These are phyloP conservation scores for Apeira syringaria DNA, from an alignment of 2,888 invertebrate genomes.

Conservation along the genomic window DNA sequence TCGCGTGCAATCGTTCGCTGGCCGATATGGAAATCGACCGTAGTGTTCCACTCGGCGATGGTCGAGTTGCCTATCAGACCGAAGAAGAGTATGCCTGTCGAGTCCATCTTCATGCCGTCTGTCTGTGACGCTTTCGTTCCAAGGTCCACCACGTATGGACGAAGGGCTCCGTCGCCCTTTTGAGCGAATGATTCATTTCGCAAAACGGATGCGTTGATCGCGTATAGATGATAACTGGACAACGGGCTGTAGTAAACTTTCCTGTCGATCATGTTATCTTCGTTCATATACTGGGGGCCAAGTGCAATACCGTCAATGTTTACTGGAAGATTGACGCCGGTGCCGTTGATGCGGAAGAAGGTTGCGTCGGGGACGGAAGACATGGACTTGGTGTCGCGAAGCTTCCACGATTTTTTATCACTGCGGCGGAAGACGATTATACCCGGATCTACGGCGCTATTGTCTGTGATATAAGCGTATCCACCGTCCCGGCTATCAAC, in stretches of 20 bases:
- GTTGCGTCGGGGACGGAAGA: conserved; percentile 82
- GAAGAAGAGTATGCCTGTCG: conserved; percentile 87
- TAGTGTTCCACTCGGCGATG: conserved; percentile 88
- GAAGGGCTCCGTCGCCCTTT: conserved; percentile 55
- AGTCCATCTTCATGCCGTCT: conserved; percentile 90
- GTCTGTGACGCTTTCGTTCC: conserved; percentile 87
- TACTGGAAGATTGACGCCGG: conserved; percentile 81
- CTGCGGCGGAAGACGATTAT: conserved; percentile 87
- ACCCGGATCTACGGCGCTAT: conserved; percentile 86
- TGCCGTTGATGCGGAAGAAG: conserved; percentile 84
- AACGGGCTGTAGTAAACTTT: conserved; percentile 88
- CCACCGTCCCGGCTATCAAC: conserved; percentile 88
- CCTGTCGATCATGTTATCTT: conserved; percentile 60
- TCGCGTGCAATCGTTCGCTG: conserved; percentile 87
- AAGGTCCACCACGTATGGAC: conserved; percentile 81
- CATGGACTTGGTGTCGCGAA: conserved; percentile 87
- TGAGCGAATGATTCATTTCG: conserved; percentile 77
- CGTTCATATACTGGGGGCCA: conserved; percentile 81
- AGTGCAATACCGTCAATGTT: conserved; percentile 89
- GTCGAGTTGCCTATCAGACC: conserved; percentile 87
- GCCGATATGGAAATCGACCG: conserved; percentile 79
- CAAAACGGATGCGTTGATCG: conserved; percentile 85
- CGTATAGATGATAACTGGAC: conserved; percentile 87
- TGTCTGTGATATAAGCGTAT: conserved; percentile 89
- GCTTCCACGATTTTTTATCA: conserved; percentile 87